Evolutionary conservation across 23 tunicate genomes (phyloP), one percentile per base, ranked within the genome.

Genomic region (Aplidium turbinatum): DNA sequence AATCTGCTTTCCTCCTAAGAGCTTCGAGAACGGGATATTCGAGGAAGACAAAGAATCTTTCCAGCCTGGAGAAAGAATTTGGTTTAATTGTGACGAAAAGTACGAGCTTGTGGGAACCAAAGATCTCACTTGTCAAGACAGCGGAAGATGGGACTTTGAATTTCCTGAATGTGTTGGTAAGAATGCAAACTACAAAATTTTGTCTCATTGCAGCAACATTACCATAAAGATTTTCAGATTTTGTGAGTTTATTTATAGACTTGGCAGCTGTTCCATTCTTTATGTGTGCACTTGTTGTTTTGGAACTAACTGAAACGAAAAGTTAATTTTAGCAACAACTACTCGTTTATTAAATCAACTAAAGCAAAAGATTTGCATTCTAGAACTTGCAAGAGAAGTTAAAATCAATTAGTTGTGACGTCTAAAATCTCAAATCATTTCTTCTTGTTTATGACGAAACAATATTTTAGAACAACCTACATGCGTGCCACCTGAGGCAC

Each of bases 121-220:
- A n/a, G 66, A 52, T 21, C 54, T 62, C 11, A 35, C 55, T 36
- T 83, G 89, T 63, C 23, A 33, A 4, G 21, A 33, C 42, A 62
- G 60, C 55, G 89, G 89, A 52, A 13, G 31, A 28, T 83, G 79
- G 75, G 29, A 64, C 11, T 39, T 31, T n/a, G 77, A 58, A 28
- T 7, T 42, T 20, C 89, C 89, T 2, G 26, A 27, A 26, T 83
- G 89, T 56, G 57, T 63, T 50, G 42, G 89, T 83, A 73, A 34
- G 77, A 22, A 3, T 53, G 16, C 27, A n/a, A n/a, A n/a, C n/a
- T n/a, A n/a, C n/a, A n/a, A n/a, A n/a, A n/a, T n/a, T n/a, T n/a
- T n/a, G n/a, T n/a, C n/a, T n/a, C n/a, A n/a, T n/a, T n/a, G n/a
- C n/a, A n/a, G n/a, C n/a, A n/a, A n/a, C n/a, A n/a, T n/a, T n/a